Evolutionary conservation across 2,113 vertebrate species (phyloP).

Genomic region (Sialia sialis): DNA sequence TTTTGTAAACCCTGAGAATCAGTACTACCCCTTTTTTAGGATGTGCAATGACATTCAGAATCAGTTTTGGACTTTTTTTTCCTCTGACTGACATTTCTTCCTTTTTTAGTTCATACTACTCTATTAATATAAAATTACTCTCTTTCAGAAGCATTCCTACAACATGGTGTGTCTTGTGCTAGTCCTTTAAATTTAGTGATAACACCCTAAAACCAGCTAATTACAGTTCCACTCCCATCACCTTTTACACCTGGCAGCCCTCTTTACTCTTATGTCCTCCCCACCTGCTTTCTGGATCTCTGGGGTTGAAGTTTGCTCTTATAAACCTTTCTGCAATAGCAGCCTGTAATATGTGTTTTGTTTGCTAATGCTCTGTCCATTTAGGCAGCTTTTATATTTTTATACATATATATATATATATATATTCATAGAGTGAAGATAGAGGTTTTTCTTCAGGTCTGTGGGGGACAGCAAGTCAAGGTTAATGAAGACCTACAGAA

Average conservation of each 20-base stretch:
- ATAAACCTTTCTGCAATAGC: neutral
- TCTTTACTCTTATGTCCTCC: neutral
- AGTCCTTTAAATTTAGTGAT: neutral
- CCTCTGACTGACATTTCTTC: neutral
- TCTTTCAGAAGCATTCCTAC: neutral
- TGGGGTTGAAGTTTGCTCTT: neutral
- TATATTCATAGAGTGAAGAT: neutral
- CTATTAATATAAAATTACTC: neutral
- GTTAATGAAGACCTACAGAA: neutral
- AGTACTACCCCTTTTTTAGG: neutral
- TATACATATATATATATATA: fast-evolving
- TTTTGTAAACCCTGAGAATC: neutral
- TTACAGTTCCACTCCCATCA: neutral
- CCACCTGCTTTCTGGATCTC: neutral
- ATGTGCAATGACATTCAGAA: neutral
- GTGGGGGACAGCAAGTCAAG: neutral
- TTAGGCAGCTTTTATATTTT: neutral
- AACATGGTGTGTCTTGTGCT: neutral
- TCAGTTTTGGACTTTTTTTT: neutral
- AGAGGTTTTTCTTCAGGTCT: neutral
- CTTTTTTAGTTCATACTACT: neutral
- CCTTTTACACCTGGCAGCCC: neutral
- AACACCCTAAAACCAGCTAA: neutral
- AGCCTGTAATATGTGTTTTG: neutral
- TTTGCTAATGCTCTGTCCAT: neutral